Evolutionary conservation across 64 coral and sea anemone genomes (phyloP).

Genomic region (Montipora capricornis): DNA sequence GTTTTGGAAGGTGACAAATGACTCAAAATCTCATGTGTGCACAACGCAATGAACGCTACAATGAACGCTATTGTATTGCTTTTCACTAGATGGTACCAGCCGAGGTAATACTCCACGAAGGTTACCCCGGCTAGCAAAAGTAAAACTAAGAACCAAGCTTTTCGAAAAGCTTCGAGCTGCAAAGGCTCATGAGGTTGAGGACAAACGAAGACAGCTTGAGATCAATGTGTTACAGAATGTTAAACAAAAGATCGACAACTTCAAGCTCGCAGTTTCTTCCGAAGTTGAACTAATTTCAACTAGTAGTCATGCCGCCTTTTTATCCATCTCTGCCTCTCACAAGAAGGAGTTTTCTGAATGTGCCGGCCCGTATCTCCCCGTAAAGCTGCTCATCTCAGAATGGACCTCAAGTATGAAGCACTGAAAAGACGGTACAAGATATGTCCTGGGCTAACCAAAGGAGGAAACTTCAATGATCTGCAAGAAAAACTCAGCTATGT

Average conservation of each 20-base stretch:
- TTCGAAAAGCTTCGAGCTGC: neutral
- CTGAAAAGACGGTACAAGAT: constrained; percentile 12
- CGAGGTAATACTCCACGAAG: neutral
- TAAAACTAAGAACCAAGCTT: constrained; percentile 1
- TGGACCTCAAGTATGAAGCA: neutral
- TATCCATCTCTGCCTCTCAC: constrained; percentile 9
- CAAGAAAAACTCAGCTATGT: too few relatives aligned
- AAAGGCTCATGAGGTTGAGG: neutral
- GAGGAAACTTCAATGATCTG: too few relatives aligned
- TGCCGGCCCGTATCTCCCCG: constrained; percentile 3
- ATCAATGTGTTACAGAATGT: neutral
- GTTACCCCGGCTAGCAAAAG: neutral
- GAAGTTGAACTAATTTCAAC: neutral
- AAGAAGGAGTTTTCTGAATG: constrained; percentile 21
- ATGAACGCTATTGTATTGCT: neutral
- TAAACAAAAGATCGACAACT: neutral
- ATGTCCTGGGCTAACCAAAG: neutral
- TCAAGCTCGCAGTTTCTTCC: neutral
- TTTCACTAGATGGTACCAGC: neutral
- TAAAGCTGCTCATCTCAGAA: constrained; percentile 24
- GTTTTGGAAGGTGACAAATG: neutral
- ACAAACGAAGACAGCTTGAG: neutral
- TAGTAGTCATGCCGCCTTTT: constrained; percentile 20
- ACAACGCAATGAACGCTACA: neutral
- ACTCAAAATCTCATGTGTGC: neutral